These are phyloP conservation scores for Stenichneumon culpator DNA, from an alignment of 2,888 invertebrate genomes.

Conservation along the genomic window DNA sequence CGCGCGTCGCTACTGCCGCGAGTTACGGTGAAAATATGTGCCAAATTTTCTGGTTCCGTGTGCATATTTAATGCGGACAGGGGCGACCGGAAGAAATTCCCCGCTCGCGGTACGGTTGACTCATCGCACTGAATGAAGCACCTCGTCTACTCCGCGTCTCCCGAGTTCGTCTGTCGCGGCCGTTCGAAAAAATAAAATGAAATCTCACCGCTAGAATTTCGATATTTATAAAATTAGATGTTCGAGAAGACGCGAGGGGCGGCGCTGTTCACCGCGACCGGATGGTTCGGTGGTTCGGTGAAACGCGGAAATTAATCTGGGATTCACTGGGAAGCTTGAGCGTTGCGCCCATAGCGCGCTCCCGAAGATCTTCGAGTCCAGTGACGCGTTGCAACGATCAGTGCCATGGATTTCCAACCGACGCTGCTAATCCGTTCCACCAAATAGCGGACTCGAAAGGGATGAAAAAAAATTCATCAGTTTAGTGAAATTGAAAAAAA, in stretches of 20 bases:
- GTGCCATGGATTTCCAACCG: constrained; percentile 2
- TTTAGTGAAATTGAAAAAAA: neutral
- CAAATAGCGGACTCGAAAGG: neutral
- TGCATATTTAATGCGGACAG: no score
- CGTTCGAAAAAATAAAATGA: neutral
- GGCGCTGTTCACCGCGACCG: constrained; percentile 2
- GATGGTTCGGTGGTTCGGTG: constrained; percentile 32
- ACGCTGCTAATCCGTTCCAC: constrained; percentile 3
- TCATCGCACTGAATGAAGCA: constrained; percentile 56
- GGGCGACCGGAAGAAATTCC: no score
- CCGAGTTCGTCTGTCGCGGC: neutral
- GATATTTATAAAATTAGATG: constrained; percentile 54
- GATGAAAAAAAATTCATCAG: neutral
- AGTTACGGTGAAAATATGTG: no score
- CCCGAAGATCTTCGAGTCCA: neutral
- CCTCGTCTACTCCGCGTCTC: constrained; percentile 3
- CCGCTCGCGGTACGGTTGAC: neutral
- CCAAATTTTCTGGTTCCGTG: no score
- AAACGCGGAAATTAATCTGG: constrained; percentile 54
- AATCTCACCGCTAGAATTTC: constrained; percentile 8
- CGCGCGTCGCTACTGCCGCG: no score
- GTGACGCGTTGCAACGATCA: neutral
- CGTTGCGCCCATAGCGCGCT: constrained; percentile 7
- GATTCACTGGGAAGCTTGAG: constrained; percentile 21
- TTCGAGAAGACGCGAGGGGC: constrained; percentile 31